phyloP scores from a whole-genome alignment of 2,113 vertebrate species.

The Meriones unguiculatus region DNA sequence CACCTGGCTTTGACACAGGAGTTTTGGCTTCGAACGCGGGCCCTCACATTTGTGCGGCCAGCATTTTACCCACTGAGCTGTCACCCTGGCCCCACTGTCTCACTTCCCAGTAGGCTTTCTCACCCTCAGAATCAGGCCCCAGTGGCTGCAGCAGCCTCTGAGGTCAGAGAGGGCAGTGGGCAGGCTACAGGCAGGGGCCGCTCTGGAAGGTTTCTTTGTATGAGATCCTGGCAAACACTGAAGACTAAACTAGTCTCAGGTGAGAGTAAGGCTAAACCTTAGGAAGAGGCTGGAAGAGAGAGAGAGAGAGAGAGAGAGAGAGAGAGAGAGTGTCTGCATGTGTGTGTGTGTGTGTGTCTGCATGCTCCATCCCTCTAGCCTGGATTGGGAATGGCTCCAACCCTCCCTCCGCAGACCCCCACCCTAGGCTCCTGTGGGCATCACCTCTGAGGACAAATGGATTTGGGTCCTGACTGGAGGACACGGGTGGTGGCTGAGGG shows the following conservation, averaged over 20 bases:
- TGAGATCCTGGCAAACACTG: neutral
- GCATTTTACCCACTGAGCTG: neutral
- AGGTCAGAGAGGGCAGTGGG: neutral
- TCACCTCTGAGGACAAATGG: neutral
- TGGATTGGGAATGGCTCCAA: neutral
- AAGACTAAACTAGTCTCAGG: neutral
- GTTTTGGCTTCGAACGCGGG: neutral
- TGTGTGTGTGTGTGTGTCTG: accelerated
- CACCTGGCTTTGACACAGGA: neutral
- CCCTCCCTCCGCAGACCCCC: neutral
- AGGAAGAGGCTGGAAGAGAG: neutral
- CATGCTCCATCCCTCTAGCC: neutral
- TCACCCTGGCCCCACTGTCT: neutral
- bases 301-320: neutral
- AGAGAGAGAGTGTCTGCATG: neutral
- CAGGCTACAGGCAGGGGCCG: neutral
- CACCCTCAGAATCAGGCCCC: neutral
- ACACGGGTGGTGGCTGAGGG: neutral
- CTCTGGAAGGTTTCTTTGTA: neutral
- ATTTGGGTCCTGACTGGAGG: neutral
- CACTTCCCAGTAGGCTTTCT: neutral
- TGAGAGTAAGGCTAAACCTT: neutral
- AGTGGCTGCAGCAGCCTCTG: neutral
- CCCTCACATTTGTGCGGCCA: neutral
- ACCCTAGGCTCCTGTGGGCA: neutral